These are phyloP conservation scores for Kryptolebias ocellatus DNA, from an alignment of 2,797 vertebrate genomes.

Conservation along the genomic window DNA sequence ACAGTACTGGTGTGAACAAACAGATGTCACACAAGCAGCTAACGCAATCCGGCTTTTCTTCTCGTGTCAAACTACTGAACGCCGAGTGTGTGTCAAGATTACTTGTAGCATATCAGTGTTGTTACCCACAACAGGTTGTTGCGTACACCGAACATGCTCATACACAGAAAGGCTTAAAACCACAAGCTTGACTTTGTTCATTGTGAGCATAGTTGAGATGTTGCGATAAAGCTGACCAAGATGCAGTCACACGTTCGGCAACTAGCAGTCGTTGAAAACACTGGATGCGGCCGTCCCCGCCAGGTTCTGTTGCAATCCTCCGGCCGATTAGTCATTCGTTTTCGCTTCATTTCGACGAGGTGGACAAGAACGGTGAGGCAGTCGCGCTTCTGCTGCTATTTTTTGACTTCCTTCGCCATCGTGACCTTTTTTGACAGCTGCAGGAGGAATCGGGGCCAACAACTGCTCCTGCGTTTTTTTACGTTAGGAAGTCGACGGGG, in stretches of 20 bases:
- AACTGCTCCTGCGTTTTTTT: conserved; percentile 17
- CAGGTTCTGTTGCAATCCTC: background rate
- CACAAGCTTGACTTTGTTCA: conserved; percentile 29
- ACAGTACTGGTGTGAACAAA: background rate
- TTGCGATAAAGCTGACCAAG: background rate
- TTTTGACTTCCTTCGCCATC: conserved; percentile 40
- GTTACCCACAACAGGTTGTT: conserved; percentile 8
- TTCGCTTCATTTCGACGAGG: background rate
- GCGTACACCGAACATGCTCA: conserved; percentile 35
- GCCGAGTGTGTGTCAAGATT: background rate
- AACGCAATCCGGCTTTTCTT: background rate
- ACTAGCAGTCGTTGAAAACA: background rate
- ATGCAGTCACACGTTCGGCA: background rate
- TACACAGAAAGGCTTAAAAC: conserved; percentile 34
- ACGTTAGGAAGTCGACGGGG: conserved; percentile 19
- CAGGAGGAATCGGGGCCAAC: conserved; percentile 57
- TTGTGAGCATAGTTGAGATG: conserved; percentile 19
- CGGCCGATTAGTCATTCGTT: too few species aligned
- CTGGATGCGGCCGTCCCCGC: background rate
- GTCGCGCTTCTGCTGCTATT: conserved; percentile 36
- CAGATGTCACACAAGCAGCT: background rate
- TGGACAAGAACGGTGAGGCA: conserved; percentile 6
- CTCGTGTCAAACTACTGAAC: background rate
- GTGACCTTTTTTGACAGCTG: conserved; percentile 77
- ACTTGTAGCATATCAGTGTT: conserved; percentile 36